These are phyloP conservation scores for Centropristis striata DNA, from an alignment of 2,113 vertebrate genomes.

Conservation along the genomic window DNA sequence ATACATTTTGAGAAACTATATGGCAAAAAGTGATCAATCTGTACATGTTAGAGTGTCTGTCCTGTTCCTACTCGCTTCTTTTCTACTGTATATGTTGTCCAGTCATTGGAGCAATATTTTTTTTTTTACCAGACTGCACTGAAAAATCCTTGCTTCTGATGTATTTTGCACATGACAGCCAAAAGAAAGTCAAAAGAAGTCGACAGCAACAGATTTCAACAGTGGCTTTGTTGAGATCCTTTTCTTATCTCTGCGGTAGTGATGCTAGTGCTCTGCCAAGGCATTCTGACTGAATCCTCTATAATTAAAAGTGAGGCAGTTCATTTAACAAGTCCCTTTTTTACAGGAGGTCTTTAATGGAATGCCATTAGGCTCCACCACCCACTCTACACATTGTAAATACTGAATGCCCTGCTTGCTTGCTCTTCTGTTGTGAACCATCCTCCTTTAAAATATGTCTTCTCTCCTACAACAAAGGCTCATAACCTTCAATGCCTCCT, in stretches of 20 bases:
- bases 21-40: background rate
- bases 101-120: background rate
- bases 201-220: background rate
- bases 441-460: slow-evolving; percentile 19
- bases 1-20: background rate
- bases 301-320: slow-evolving; percentile 59
- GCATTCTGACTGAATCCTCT: slow-evolving; percentile 34
- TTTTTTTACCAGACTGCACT: background rate
- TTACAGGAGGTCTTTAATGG: slow-evolving; percentile 42
- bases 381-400: slow-evolving; percentile 50
- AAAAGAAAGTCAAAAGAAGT: background rate
- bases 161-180: background rate
- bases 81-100: background rate
- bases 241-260: background rate
- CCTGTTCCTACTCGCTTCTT: background rate
- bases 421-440: slow-evolving; percentile 11
- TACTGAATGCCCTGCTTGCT: slow-evolving; percentile 45
- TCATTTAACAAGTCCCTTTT: slow-evolving; percentile 38
- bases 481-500: background rate
- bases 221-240: slow-evolving; percentile 2
- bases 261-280: slow-evolving; percentile 5
- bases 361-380: slow-evolving; percentile 31
- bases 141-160: background rate
- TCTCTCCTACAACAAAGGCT: slow-evolving; percentile 15
- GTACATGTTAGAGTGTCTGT: background rate